Conservation (phyloP, 2,113 vertebrate species). For the Rhea pennata region DNA sequence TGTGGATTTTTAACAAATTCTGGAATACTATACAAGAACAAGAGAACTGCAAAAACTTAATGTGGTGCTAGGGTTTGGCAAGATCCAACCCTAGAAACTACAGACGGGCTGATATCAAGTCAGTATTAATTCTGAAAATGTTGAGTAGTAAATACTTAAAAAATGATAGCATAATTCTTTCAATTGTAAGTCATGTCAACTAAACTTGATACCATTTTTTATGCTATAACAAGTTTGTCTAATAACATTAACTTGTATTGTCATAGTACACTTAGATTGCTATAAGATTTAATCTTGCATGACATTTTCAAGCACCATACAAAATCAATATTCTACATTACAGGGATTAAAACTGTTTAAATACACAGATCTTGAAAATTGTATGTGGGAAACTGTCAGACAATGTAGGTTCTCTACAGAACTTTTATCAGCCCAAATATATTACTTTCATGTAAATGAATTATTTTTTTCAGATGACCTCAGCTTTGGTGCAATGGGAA, state of each 20-base stretch:
- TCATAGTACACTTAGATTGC: conserved; percentile 57
- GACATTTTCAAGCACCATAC: conserved; percentile 70
- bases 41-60: not conserved
- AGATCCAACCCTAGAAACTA: conserved; percentile 30
- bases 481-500: conserved; percentile 43
- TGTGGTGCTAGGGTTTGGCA: not conserved
- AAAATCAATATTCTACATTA: conserved; percentile 70
- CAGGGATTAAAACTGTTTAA: conserved; percentile 71
- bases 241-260: conserved; percentile 68
- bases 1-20: conserved; percentile 1
- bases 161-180: conserved; percentile 34
- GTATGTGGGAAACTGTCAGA: conserved; percentile 62
- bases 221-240: conserved; percentile 63
- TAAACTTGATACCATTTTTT: conserved; percentile 41
- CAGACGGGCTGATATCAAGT: not conserved
- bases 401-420: conserved; percentile 43
- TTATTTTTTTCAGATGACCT: conserved; percentile 58
- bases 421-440: conserved; percentile 61
- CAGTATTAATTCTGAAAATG: conserved; percentile 12
- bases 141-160: conserved; percentile 58
- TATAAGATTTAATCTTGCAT: conserved; percentile 68
- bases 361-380: conserved; percentile 62
- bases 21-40: not conserved
- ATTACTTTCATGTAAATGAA: conserved; percentile 61
- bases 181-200: conserved; percentile 40